These are phyloP conservation scores for Megalonaias nervosa DNA, from an alignment of 1,140 invertebrate species.

Conservation along the genomic window DNA sequence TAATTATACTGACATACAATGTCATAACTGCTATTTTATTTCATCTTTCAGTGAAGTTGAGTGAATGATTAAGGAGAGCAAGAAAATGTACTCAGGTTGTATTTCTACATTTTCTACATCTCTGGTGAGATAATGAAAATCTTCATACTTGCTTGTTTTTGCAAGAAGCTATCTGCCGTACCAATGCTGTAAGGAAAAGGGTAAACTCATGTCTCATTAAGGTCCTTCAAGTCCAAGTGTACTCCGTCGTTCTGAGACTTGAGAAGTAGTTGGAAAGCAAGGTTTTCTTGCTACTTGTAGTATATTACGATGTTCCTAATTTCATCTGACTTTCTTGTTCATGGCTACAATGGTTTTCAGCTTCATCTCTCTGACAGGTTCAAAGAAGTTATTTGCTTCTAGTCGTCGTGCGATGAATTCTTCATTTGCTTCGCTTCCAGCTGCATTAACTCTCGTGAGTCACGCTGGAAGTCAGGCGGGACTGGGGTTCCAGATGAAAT, in stretches of 20 bases:
- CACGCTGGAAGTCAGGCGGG: constrained; percentile 9
- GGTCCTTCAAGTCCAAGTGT: too few species aligned
- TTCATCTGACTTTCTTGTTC: constrained; percentile 29
- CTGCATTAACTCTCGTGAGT: constrained; percentile 8
- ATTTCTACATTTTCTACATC: too few species aligned
- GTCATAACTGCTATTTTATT: too few species aligned
- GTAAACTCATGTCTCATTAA: too few species aligned
- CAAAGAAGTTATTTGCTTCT: constrained; percentile 33
- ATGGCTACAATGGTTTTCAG: constrained; percentile 35
- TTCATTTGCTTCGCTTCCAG: constrained; percentile 7
- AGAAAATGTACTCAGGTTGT: too few species aligned
- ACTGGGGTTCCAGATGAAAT: constrained; percentile 27
- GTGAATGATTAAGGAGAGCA: too few species aligned
- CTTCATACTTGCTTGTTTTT: too few species aligned
- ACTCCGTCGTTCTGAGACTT: constrained; percentile 5
- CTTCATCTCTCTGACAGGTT: constrained; percentile 32
- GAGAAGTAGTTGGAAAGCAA: constrained; percentile 33
- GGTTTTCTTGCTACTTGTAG: constrained; percentile 25
- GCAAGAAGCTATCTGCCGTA: too few species aligned
- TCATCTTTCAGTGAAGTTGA: too few species aligned
- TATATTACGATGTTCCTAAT: constrained; percentile 1
- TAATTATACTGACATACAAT: too few species aligned
- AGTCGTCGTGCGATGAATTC: constrained; percentile 36
- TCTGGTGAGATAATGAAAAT: too few species aligned
- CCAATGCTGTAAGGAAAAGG: too few species aligned